Conservation (phyloP, 2,888 invertebrate genomes). For the Plebejus argus region DNA sequence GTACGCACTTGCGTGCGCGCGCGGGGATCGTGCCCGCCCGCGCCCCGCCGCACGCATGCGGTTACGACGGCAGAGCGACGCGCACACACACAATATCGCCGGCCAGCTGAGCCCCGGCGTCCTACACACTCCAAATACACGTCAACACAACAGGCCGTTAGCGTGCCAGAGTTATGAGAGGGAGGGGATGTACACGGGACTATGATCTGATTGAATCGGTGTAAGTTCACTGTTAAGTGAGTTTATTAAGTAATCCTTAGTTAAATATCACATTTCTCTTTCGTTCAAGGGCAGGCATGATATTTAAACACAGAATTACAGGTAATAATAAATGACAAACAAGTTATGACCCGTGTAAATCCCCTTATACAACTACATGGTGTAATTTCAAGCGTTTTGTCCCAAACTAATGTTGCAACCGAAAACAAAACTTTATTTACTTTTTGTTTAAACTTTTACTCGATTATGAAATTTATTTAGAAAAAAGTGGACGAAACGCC, state of each 20-base stretch:
- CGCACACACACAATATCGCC: slow-evolving; percentile 77
- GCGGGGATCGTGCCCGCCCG: slow-evolving; percentile 49
- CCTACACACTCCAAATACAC: slow-evolving; percentile 69
- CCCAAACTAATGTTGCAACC: background rate
- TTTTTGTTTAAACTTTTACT: background rate
- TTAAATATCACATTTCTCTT: too few species aligned
- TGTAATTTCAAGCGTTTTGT: background rate
- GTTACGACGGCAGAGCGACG: slow-evolving; percentile 65
- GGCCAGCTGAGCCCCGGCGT: slow-evolving; percentile 73
- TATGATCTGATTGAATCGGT: too few species aligned
- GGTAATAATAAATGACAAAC: background rate
- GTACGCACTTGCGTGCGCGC: slow-evolving; percentile 57
- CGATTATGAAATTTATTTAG: too few species aligned
- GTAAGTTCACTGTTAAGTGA: too few species aligned
- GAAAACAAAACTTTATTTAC: background rate
- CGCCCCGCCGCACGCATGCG: slow-evolving; percentile 48
- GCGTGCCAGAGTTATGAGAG: background rate
- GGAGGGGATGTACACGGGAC: slow-evolving; percentile 33
- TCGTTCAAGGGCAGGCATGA: too few species aligned
- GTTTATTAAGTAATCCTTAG: too few species aligned
- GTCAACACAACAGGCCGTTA: slow-evolving; percentile 48
- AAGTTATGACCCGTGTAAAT: background rate
- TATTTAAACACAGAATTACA: too few species aligned
- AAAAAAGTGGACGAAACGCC: background rate
- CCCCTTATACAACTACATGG: background rate